phyloP scores from a whole-genome alignment of 92 coral and sea anemone genomes.

The Pocillopora meandrina region DNA sequence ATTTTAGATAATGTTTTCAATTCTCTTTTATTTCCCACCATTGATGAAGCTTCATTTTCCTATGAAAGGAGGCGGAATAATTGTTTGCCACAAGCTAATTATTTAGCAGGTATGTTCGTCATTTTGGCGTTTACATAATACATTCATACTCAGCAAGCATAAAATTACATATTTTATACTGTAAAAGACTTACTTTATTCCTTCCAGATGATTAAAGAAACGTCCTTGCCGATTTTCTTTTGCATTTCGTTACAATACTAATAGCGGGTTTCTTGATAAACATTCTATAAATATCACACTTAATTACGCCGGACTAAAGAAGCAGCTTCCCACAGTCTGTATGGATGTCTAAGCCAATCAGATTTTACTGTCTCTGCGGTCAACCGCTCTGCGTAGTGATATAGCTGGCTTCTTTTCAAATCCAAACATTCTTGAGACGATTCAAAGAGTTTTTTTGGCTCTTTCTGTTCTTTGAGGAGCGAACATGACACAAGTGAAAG shows the following conservation, averaged over 20 bases:
- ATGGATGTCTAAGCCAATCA: slow-evolving; percentile 19
- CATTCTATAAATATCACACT: background rate
- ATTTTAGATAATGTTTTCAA: too few relatives aligned
- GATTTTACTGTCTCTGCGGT: background rate
- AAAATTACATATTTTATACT: too few relatives aligned
- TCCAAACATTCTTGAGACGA: background rate
- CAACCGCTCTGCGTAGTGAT: slow-evolving; percentile 5
- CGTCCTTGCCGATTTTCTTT: background rate
- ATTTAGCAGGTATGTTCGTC: too few relatives aligned
- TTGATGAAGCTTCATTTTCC: too few relatives aligned
- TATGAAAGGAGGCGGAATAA: too few relatives aligned
- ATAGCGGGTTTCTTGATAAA: background rate
- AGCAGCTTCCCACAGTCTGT: background rate
- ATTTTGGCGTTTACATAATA: too few relatives aligned
- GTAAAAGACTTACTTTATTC: background rate
- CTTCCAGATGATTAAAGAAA: background rate
- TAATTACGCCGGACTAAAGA: background rate
- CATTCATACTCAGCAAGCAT: too few relatives aligned
- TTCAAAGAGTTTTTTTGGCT: background rate
- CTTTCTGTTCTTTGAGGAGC: background rate
- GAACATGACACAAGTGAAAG: slow-evolving; percentile 11
- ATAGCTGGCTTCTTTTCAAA: background rate
- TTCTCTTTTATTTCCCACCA: too few relatives aligned
- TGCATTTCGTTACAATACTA: background rate
- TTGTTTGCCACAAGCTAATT: too few relatives aligned